Conservation (phyloP, 2,888 invertebrate species). For the Drosophila monieri region DNA sequence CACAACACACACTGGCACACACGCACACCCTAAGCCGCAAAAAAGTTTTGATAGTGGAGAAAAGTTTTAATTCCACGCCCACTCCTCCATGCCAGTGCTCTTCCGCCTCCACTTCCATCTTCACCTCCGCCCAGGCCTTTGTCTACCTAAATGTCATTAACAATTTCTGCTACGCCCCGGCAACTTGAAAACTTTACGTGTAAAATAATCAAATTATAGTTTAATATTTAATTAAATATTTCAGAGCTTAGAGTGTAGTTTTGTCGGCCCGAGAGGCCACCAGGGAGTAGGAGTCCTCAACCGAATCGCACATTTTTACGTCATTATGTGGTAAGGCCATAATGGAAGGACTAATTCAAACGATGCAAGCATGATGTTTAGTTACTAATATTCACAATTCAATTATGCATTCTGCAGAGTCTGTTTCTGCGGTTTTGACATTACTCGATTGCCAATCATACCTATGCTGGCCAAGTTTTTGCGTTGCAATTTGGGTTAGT, state of each 20-base stretch:
- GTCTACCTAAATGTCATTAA: conserved; percentile 66
- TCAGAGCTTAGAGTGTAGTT: conserved; percentile 46
- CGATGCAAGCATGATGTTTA: not conserved
- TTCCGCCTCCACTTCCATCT: not conserved
- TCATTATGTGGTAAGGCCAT: not conserved
- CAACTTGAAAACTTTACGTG: conserved; percentile 68
- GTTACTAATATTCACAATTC: conserved; percentile 51
- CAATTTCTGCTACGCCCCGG: conserved; percentile 61
- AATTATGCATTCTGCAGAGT: conserved; percentile 42
- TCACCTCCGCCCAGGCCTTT: conserved; percentile 8
- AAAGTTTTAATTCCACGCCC: conserved; percentile 37
- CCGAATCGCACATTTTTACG: not conserved
- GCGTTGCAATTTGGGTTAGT: conserved; percentile 13
- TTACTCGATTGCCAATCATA: conserved; percentile 54
- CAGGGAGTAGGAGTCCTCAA: not conserved
- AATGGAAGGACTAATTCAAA: not conserved
- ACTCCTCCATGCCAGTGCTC: conserved; percentile 1
- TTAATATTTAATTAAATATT: conserved; percentile 75
- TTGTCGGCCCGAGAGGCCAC: conserved; percentile 6
- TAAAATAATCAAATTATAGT: conserved; percentile 70
- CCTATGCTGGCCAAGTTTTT: conserved; percentile 9
- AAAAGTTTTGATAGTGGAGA: conserved; percentile 35
- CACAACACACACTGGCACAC: conserved; percentile 37
- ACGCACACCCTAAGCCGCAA: conserved; percentile 53
- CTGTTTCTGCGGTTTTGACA: conserved; percentile 35